Conservation (phyloP, 2,113 vertebrate species). For the Antechinus flavipes region DNA sequence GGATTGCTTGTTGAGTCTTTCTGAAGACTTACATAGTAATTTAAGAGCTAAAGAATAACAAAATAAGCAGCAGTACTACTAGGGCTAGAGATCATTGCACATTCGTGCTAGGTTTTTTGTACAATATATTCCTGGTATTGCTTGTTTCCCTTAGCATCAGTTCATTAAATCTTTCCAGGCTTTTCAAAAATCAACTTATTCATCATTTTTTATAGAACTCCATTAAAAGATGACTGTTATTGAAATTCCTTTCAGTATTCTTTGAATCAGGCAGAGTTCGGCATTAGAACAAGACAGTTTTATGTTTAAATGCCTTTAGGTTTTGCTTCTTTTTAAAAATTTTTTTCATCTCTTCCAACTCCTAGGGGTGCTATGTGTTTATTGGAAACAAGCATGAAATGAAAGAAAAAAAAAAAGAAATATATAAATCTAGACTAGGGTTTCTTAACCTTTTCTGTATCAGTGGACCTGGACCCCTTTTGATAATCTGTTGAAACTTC, state of each 20-base stretch:
- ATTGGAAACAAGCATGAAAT: neutral
- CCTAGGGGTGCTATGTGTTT: neutral
- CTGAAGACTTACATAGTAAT: neutral
- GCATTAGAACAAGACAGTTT: neutral
- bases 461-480: neutral
- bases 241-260: slow-evolving; percentile 16
- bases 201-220: no score
- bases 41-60: neutral
- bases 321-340: neutral
- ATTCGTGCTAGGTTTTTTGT: no score
- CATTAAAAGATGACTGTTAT: slow-evolving; percentile 20
- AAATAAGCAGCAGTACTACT: neutral
- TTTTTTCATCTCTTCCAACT: neutral
- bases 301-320: neutral
- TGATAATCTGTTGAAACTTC: neutral
- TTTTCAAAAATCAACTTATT: no score
- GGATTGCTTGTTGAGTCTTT: slow-evolving; percentile 8
- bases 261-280: slow-evolving; percentile 6
- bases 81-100: neutral
- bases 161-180: no score
- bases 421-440: neutral
- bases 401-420: neutral
- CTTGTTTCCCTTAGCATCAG: no score
- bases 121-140: no score
- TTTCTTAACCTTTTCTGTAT: neutral